Evolutionary conservation across 2,797 vertebrate genomes (phyloP), one percentile per base, ranked within the genome.

Genomic region (Chaetophractus vellerosus): DNA sequence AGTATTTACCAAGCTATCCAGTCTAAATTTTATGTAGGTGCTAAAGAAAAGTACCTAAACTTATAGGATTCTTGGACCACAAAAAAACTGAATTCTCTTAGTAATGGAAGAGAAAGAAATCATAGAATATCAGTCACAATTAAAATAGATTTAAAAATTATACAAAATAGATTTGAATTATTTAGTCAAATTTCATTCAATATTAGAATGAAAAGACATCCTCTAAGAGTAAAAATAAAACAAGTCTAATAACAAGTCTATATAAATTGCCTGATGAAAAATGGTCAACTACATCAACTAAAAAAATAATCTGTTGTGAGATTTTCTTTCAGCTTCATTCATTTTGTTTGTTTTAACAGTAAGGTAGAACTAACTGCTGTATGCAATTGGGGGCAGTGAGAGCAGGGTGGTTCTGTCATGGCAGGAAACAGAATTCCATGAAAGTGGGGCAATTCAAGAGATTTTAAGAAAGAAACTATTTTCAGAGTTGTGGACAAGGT

Each of bases 391-490:
- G 19, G 75, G 64, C 45, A 75, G 6, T 68, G 71, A 85, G 66
- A 74, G 9, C 31, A 76, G 9, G 5, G 4, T 87, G 19, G 19
- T 38, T 66, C 12, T 88, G 18, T 88, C 71, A 59, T 31, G 57
- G 19, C 19, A 78, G 57, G 38, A 88, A 88, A 66, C 64, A 96
- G 63, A 63, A 84, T 88, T 91, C 64, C 71, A 50, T 88, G 59
- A 82, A n/a, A 14, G 59, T 64, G 7, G 14, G 41, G 48, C 48
- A 82, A 72, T 71, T 93, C 26, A 96, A 78, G 63, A 86, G 45
- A 48, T 9, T 59, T 84, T 66, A 66, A 55, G 85, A 90, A 94
- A 90, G 55, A 33, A 31, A 71, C 64, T 72, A 79, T 48, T 72
- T 94, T 84, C 23, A 85, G 72, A 78, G 33, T 8, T 76, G 45